These are phyloP conservation scores for Chaitophorus viminalis DNA, from an alignment of 2,888 invertebrate species.

Conservation along the genomic window DNA sequence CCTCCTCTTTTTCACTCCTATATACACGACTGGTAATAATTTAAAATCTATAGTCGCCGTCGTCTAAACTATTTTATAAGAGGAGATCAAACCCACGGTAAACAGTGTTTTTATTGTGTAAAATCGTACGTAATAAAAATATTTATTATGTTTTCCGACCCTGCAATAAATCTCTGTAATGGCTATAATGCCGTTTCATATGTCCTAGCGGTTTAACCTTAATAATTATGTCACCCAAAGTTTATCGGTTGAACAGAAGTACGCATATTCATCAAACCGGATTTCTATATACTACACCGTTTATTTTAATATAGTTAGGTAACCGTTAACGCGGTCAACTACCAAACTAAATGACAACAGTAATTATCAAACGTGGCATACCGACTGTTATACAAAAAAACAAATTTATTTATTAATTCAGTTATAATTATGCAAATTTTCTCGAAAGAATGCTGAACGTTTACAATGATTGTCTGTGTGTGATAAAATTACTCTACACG, in stretches of 20 bases:
- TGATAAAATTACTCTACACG: neutral
- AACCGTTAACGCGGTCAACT: neutral
- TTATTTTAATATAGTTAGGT: neutral
- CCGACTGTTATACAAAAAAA: too few relatives aligned
- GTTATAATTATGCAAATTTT: neutral
- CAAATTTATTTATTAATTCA: too few relatives aligned
- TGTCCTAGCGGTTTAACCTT: neutral
- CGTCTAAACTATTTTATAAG: too few relatives aligned
- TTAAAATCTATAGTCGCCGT: neutral
- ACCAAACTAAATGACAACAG: too few relatives aligned
- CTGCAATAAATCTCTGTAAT: neutral
- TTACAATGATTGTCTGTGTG: neutral
- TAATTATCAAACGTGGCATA: too few relatives aligned
- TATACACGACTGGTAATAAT: neutral
- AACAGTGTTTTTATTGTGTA: constrained; percentile 5
- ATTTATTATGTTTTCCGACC: neutral
- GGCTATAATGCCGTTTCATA: neutral
- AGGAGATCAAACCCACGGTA: neutral
- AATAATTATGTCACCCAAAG: neutral
- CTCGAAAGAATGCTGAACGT: neutral
- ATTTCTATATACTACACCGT: neutral
- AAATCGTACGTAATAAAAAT: constrained; percentile 19
- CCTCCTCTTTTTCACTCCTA: neutral
- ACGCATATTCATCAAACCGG: neutral
- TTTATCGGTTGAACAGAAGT: neutral